Percentiles rank a stretch among this genome's conserved stretches.
Evolutionary conservation across 1,140 invertebrate genomes (phyloP).

Genomic region (Drosophila chauvacae): DNA sequence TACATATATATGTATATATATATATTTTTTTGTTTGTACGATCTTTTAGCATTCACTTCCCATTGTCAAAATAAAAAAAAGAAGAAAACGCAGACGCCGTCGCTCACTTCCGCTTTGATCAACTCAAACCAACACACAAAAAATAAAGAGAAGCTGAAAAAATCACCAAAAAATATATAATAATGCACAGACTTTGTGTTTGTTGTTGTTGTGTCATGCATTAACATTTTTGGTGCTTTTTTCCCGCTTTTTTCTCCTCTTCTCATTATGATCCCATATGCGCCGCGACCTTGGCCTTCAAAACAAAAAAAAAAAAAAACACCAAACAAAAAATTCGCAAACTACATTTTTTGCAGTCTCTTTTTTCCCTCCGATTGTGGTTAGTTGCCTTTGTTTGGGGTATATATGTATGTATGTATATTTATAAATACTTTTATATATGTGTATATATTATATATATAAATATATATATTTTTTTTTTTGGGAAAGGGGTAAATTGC

Average conservation of each 20-base stretch:
- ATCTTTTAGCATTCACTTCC: constrained; percentile 75
- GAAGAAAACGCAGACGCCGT: constrained; percentile 59
- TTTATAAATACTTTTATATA: neutral
- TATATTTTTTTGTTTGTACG: constrained; percentile 28
- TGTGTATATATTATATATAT: no score
- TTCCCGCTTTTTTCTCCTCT: constrained; percentile 16
- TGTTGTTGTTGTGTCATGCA: constrained; percentile 30
- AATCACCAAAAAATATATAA: constrained; percentile 17
- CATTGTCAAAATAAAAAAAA: constrained; percentile 60
- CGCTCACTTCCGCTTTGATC: constrained; percentile 70
- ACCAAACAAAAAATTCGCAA: constrained; percentile 41
- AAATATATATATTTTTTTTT: neutral
- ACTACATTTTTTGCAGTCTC: constrained; percentile 40
- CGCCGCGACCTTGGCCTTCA: constrained; percentile 57
- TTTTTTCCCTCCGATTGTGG: constrained; percentile 24
- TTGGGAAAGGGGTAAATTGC: neutral
- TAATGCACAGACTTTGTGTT: constrained; percentile 22
- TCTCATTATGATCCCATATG: constrained; percentile 56
- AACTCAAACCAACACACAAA: constrained; percentile 34
- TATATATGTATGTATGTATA: neutral
- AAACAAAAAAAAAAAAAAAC: constrained; percentile 40
- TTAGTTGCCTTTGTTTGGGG: constrained; percentile 38
- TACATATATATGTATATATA: neutral
- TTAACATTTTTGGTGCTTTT: constrained; percentile 37
- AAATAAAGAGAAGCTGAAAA: constrained; percentile 5